A percentile compares a stretch with the other conserved stretches of the same genome.
Conservation (phyloP, 2,113 vertebrate genomes). For the Oncorhynchus kisutch region DNA sequence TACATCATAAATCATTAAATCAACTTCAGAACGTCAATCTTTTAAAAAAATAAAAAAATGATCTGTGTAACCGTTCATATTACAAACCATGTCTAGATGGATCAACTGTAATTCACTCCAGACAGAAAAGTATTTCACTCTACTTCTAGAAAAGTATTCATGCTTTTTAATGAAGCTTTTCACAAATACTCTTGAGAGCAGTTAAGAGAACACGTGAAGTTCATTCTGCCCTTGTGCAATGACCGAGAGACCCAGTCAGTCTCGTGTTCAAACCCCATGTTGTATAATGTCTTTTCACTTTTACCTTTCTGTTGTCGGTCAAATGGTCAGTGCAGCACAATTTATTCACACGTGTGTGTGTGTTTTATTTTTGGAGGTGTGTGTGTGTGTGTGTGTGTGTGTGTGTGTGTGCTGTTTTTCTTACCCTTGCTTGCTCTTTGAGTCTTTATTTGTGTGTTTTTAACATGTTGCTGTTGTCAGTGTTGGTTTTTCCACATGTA, state of each 20-base stretch:
- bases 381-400: too few relatives aligned
- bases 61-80: not conserved
- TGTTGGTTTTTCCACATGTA: constrained; percentile 66
- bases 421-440: constrained; percentile 47
- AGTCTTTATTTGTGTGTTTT: constrained; percentile 52
- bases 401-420: constrained; percentile 36
- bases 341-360: constrained; percentile 8
- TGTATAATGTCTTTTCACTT: constrained; percentile 37
- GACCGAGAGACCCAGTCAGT: constrained; percentile 53
- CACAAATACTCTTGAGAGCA: not conserved
- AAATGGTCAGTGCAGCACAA: constrained; percentile 31
- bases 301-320: constrained; percentile 15
- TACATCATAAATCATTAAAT: constrained; percentile 8
- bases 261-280: constrained; percentile 48
- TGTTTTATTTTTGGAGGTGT: too few relatives aligned
- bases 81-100: not conserved
- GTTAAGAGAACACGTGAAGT: constrained; percentile 63
- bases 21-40: not conserved
- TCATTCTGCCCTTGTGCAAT: constrained; percentile 70
- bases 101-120: constrained; percentile 10
- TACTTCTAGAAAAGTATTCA: not conserved
- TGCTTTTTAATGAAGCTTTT: constrained; percentile 4
- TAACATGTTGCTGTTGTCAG: constrained; percentile 61
- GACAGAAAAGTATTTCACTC: constrained; percentile 5
- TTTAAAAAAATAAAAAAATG: too few relatives aligned